phyloP scores from a whole-genome alignment of 1,140 invertebrate species.

The Brachionus rotundiformis region DNA sequence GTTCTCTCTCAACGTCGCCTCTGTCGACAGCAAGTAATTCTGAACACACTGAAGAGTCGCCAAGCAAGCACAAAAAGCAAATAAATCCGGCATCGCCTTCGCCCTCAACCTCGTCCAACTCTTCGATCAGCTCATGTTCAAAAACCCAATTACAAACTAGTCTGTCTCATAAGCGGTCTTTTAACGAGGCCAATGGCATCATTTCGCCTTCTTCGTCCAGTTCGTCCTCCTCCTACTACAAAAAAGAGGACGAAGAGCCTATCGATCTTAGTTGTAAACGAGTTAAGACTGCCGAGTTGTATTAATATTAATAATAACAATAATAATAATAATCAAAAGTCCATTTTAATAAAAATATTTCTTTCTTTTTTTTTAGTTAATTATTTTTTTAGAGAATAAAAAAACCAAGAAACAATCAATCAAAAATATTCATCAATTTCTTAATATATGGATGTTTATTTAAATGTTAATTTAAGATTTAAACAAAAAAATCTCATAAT shows the following conservation, averaged over 20 bases:
- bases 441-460: conserved; percentile 4
- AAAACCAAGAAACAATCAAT: not conserved
- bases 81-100: conserved; percentile 21
- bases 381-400: conserved; percentile 42
- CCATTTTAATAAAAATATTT: not conserved
- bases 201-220: conserved; percentile 41
- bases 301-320: too few relatives aligned
- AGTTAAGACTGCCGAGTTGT: conserved; percentile 35
- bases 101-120: not conserved
- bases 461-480: conserved; percentile 27
- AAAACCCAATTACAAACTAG: not conserved
- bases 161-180: conserved; percentile 31
- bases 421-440: not conserved
- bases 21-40: not conserved
- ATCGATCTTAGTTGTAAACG: conserved; percentile 46
- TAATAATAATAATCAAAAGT: conserved; percentile 1
- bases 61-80: not conserved
- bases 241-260: conserved; percentile 1
- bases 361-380: conserved; percentile 20
- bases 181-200: conserved; percentile 39
- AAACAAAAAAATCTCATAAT: conserved; percentile 25
- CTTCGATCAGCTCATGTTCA: conserved; percentile 25
- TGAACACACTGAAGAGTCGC: not conserved
- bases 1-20: conserved; percentile 5
- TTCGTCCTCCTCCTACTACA: conserved; percentile 4